Conservation (phyloP, 2,113 vertebrate genomes). For the Mormyrus iriodes region DNA sequence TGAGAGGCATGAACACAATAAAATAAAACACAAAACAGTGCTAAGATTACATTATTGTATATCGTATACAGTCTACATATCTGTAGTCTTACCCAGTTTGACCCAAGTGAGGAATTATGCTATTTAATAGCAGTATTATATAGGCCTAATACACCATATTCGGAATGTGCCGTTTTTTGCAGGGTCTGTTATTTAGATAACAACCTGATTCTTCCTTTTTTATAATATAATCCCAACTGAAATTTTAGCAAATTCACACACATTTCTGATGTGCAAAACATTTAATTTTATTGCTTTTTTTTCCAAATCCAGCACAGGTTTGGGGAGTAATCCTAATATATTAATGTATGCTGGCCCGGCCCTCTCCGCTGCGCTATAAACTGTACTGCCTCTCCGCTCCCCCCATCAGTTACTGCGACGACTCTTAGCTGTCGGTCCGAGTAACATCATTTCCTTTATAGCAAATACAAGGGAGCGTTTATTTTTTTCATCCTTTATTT, state of each 20-base stretch:
- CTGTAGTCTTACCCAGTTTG: background rate
- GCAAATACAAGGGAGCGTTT: background rate
- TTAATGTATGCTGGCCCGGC: conserved; percentile 14
- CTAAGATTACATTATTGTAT: background rate
- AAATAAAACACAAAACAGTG: background rate
- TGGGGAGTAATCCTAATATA: background rate
- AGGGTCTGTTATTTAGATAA: background rate
- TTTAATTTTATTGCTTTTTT: background rate
- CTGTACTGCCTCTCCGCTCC: background rate
- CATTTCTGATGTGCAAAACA: background rate
- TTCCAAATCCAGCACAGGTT: background rate
- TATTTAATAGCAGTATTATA: background rate
- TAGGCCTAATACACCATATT: background rate
- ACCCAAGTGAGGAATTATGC: background rate
- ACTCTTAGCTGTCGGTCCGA: conserved; percentile 15
- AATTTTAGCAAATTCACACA: background rate
- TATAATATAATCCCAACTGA: background rate
- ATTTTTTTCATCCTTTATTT: background rate
- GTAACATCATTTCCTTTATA: background rate
- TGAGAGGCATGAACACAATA: background rate
- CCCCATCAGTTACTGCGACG: background rate
- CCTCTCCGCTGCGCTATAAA: conserved; percentile 5
- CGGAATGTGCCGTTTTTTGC: background rate
- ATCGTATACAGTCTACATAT: background rate
- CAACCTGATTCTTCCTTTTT: background rate